Percentiles rank a stretch among this genome's conserved stretches.
phyloP scores from a whole-genome alignment of 2,113 vertebrate species.

The Petaurus breviceps region DNA sequence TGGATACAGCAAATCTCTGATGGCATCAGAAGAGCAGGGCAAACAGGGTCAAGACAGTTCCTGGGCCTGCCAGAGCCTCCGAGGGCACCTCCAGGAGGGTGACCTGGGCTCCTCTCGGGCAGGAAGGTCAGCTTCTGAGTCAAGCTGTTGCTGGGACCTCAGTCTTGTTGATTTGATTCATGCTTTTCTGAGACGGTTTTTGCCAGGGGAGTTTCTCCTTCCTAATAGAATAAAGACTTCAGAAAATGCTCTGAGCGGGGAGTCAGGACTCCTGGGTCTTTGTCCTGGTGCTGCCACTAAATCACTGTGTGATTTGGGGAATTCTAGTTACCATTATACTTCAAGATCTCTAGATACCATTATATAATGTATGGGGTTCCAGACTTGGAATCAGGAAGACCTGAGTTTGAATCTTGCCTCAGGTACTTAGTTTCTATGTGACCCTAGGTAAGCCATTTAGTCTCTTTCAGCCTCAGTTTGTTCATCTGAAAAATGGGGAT shows the following conservation, averaged over 20 bases:
- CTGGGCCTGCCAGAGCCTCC: not conserved
- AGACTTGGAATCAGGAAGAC: no score
- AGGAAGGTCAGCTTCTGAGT: not conserved
- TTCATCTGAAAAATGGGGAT: not conserved
- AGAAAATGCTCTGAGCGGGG: not conserved
- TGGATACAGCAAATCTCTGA: slow-evolving; percentile 54
- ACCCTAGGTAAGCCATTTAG: not conserved
- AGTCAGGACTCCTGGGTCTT: not conserved
- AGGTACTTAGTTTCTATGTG: no score
- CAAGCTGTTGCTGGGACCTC: not conserved
- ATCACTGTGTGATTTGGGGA: not conserved
- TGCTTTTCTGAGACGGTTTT: not conserved
- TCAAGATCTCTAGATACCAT: not conserved
- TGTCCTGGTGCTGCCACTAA: not conserved
- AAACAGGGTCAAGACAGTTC: slow-evolving; percentile 49
- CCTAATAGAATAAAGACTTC: not conserved
- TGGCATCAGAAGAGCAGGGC: slow-evolving; percentile 61
- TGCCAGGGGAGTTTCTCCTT: not conserved
- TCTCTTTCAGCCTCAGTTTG: not conserved
- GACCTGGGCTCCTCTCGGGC: not conserved
- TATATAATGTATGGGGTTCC: no score
- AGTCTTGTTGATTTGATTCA: not conserved
- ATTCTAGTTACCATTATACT: not conserved
- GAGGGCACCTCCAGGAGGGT: not conserved
- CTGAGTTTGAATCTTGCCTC: no score